phyloP scores from a whole-genome alignment of 53 echinoderm and acorn worm genomes.

The Apostichopus leukothele region DNA sequence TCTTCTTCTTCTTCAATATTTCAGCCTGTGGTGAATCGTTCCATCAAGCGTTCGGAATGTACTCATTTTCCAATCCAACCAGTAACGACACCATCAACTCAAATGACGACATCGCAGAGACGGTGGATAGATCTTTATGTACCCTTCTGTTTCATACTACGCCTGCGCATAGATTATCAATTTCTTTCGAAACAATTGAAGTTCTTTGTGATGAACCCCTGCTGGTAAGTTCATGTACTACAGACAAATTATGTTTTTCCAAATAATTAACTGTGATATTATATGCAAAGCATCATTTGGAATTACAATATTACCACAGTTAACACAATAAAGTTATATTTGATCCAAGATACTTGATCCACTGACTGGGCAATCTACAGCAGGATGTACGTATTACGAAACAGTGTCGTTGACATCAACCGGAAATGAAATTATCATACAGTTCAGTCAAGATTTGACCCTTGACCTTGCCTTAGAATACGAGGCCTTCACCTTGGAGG shows the following conservation, averaged over 20 bases:
- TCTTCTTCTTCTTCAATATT: too few relatives aligned
- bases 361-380: not conserved
- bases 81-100: not conserved
- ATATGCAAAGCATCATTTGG: too few relatives aligned
- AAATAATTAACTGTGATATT: too few relatives aligned
- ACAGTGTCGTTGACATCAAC: constrained; percentile 59
- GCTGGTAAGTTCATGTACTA: constrained; percentile 33
- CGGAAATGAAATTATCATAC: constrained; percentile 53
- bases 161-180: constrained; percentile 41
- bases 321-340: too few relatives aligned
- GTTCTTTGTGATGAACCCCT: constrained; percentile 45
- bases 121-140: constrained; percentile 9
- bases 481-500: constrained; percentile 30
- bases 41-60: constrained; percentile 11
- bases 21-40: not conserved
- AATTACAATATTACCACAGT: too few relatives aligned
- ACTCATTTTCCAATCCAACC: not conserved
- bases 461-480: constrained; percentile 53
- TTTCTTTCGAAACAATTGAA: constrained; percentile 47
- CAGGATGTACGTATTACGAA: constrained; percentile 24
- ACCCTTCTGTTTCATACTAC: constrained; percentile 54
- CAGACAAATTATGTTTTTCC: too few relatives aligned
- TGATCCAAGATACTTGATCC: constrained; percentile 46
- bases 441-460: constrained; percentile 26
- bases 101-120: not conserved